Base-by-base conservation (phyloP, 92 coral and sea anemone genomes). In the Pocillopora grandis region DNA sequence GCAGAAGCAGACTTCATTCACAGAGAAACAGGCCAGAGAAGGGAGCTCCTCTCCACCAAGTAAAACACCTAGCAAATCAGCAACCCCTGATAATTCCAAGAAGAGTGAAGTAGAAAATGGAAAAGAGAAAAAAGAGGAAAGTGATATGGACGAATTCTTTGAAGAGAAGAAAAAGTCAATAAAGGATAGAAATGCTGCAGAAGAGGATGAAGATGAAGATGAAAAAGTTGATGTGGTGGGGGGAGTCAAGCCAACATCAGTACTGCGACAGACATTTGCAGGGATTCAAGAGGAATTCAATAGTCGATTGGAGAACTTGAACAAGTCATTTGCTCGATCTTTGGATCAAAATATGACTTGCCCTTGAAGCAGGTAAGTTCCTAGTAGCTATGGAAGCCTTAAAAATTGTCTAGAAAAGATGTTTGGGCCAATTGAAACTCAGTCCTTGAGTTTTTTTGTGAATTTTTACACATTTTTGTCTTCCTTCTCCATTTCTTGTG, bases 241-340 rank as follows among this genome's bases (percentile, higher is more conserved):
- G 17, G 84, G 81, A 10, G 81, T 48, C 33, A 87, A 91, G 56
- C 86, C 93, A 17, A 52, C 86, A 52, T 75, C 93, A n/a, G 94
- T 72, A 31, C 88, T 94, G 72, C 95, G 84, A 10, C 92, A 95
- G 88, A 96, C 94, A 3, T 86, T 96, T n/a, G 93, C 94, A 7
- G 99, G 98, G 23, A 96, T 96, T 18, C 97, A 95, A 66, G 96
- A 96, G 48, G 98, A 88, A 75, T 96, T 96, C 81, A 86, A 95
- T 18, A 96, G 98, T 81, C 91, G 98, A 61, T 81, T 96, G 36
- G 97, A 96, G 70, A 91, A 91, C 68, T 90, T 96, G 56, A 91
- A 93, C 78, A 90, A 87, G 79, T 92, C 95, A 10, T 94, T 96
- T 55, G 89, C 96, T 0, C 89, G 88, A 86, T 96, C 98, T 6